Percentiles rank a stretch among this genome's conserved stretches.
Evolutionary conservation across 2,113 vertebrate species (phyloP).

Genomic region (Vidua chalybeata): DNA sequence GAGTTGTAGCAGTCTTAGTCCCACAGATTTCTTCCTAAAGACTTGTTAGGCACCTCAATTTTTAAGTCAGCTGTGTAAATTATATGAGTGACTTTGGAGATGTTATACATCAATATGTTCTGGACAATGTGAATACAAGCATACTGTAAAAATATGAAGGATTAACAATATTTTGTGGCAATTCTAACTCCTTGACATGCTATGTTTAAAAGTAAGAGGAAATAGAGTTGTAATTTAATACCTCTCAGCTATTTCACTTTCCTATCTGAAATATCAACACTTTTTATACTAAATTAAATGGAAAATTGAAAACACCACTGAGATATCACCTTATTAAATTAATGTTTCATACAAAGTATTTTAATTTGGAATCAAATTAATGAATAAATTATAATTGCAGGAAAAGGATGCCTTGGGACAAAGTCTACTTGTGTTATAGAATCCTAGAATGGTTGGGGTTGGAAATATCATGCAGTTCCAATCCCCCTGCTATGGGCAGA

Average conservation of each 20-base stretch:
- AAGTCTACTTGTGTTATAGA: neutral
- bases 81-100: neutral
- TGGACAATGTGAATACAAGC: neutral
- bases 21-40: neutral
- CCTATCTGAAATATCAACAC: constrained; percentile 1
- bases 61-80: neutral
- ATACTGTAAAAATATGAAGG: neutral
- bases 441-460: neutral
- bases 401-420: constrained; percentile 20
- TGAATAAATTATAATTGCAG: constrained; percentile 18
- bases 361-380: constrained; percentile 42
- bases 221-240: constrained; percentile 8
- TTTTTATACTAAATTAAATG: constrained; percentile 47
- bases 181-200: neutral
- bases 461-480: neutral
- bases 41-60: neutral
- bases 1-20: neutral
- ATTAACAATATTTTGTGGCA: neutral
- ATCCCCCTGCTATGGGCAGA: neutral
- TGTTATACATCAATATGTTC: neutral
- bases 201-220: neutral
- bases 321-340: constrained; percentile 54
- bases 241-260: neutral
- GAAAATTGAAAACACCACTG: constrained; percentile 49
- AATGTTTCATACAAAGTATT: constrained; percentile 35